These are phyloP conservation scores for Neodiprion lecontei DNA, from an alignment of 1,140 invertebrate species.

Conservation along the genomic window DNA sequence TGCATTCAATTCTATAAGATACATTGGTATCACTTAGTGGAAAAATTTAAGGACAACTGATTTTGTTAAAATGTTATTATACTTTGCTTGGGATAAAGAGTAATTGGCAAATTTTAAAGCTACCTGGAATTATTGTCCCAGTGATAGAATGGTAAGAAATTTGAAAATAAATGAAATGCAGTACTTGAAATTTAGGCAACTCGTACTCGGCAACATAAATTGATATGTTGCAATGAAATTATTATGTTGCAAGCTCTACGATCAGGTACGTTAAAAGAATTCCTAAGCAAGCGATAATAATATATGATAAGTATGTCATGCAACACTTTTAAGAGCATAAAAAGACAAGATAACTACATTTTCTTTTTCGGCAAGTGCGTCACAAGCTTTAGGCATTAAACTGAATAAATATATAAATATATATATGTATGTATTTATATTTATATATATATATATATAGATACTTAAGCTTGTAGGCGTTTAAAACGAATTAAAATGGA, in stretches of 20 bases:
- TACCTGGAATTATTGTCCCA: too few relatives aligned
- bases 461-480: constrained; percentile 32
- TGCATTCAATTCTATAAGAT: too few relatives aligned
- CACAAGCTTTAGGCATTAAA: constrained; percentile 26
- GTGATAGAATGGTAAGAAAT: neutral
- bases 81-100: too few relatives aligned
- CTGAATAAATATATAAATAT: constrained; percentile 30
- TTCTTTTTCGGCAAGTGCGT: constrained; percentile 27
- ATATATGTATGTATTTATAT: constrained; percentile 20
- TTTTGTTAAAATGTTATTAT: too few relatives aligned
- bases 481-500: constrained; percentile 10
- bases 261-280: neutral
- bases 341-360: constrained; percentile 10
- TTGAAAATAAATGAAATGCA: neutral
- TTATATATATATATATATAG: constrained; percentile 22
- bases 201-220: neutral
- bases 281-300: constrained; percentile 26
- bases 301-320: constrained; percentile 31
- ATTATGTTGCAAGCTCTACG: neutral
- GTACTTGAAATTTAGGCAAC: neutral
- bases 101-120: too few relatives aligned
- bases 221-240: neutral
- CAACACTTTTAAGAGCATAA: constrained; percentile 35
- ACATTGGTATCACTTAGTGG: too few relatives aligned
- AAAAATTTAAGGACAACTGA: too few relatives aligned